Base-by-base conservation (phyloP, 2,888 invertebrate genomes). In the Apodemia mormo region DNA sequence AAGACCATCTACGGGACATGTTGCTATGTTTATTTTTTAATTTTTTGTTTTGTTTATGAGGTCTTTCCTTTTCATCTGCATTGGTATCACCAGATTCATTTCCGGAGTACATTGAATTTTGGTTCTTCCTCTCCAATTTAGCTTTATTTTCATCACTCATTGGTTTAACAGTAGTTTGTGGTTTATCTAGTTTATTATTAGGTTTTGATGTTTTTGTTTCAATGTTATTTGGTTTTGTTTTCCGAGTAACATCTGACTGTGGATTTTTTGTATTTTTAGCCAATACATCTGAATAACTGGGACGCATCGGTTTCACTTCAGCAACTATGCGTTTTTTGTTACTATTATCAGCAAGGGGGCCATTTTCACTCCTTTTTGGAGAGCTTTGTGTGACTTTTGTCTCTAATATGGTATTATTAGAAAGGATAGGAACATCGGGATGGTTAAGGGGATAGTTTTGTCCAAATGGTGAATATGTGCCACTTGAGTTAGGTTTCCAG, bases 271-370 rank as follows among this genome's bases (percentile, higher is more conserved):
- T 88, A 73, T 93, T 93, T 87, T 97, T 97, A 45, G 96, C 96
- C 61, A 97, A 83, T 8, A 97, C 97, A 89, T 97, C 97, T 0
- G 97, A 97, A 84, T 97, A 97, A 14, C 96, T 96, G 67, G 97
- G 97, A 69, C 97, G 94, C 97, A 97, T 97, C 0, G 97, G 97
- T 80, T 96, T 96, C 0, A 97, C 97, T 89, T 97, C 97, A 54
- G 97, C 97, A 0, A 97, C 95, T 84, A 96, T 97, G 68, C 97
- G 94, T 70, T 96, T 96, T 77, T 95, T 95, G 72, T 87, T 93
- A 75, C 92, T 94, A 40, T 94, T 94, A 71, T 94, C 94, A 77
- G 94, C 94, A 67, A 93, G 77, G 33, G 92, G 92, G 72, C 87
- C 89, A 71, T 86, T 88, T 74, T 92, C 93, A 83, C 89, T 90